Evolutionary conservation across 2,888 invertebrate genomes (phyloP).

Genomic region (Crepidodera aurea): DNA sequence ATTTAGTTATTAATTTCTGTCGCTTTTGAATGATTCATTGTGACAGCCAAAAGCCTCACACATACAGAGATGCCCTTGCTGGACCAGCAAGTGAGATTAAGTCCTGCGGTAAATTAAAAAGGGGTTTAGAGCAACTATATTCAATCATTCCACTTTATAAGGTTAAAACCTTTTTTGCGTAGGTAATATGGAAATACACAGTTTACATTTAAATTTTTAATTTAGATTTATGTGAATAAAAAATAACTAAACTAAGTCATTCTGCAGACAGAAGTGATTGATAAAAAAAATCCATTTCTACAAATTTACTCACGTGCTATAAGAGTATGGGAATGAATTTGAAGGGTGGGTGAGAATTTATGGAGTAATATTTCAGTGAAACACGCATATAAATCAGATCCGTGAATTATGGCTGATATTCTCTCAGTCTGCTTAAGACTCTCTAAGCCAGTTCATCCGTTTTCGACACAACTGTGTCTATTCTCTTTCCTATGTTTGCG

Average conservation of each 20-base stretch:
- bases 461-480: constrained; percentile 50
- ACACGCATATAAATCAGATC: constrained; percentile 51
- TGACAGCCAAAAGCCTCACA: constrained; percentile 14
- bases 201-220: too few relatives aligned
- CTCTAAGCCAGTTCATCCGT: constrained; percentile 52
- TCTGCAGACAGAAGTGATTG: neutral
- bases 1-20: constrained; percentile 20
- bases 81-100: constrained; percentile 9
- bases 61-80: constrained; percentile 11
- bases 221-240: too few relatives aligned
- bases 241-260: neutral
- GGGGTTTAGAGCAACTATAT: too few relatives aligned
- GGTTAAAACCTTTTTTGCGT: too few relatives aligned
- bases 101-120: neutral
- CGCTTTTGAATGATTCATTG: constrained; percentile 17
- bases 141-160: too few relatives aligned
- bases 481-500: constrained; percentile 37
- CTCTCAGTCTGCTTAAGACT: constrained; percentile 52
- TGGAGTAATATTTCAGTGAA: constrained; percentile 53
- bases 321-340: constrained; percentile 39
- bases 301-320: constrained; percentile 1
- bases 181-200: too few relatives aligned
- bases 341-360: constrained; percentile 49
- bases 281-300: constrained; percentile 1
- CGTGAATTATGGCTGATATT: constrained; percentile 51